Evolutionary conservation across 2,113 vertebrate species (phyloP).

Genomic region (Leucoraja erinaceus): DNA sequence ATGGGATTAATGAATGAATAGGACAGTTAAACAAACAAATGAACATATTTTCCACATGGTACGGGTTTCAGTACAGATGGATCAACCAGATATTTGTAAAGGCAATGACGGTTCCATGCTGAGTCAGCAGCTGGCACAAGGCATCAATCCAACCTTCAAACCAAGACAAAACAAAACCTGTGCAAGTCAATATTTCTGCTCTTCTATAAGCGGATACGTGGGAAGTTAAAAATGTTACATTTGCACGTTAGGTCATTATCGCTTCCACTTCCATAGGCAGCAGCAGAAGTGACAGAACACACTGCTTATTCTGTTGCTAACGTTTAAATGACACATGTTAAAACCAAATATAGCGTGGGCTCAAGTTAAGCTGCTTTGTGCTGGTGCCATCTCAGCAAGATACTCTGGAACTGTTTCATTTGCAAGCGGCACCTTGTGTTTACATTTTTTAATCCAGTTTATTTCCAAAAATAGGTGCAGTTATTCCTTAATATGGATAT

Average conservation of each 20-base stretch:
- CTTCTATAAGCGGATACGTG: not conserved
- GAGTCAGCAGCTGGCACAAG: not conserved
- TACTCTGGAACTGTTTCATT: not conserved
- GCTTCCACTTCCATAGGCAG: not conserved
- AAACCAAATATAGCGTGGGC: not conserved
- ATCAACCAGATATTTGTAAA: not conserved
- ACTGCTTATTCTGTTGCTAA: not conserved
- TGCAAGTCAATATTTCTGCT: not conserved
- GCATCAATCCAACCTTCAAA: not conserved
- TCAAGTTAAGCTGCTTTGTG: not conserved
- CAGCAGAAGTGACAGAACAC: not conserved
- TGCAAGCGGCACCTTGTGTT: not conserved
- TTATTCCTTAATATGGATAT: too few relatives aligned
- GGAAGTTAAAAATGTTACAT: not conserved
- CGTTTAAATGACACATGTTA: not conserved
- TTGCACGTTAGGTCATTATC: not conserved
- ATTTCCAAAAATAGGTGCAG: not conserved
- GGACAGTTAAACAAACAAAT: not conserved
- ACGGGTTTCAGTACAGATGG: not conserved
- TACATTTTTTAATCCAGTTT: not conserved
- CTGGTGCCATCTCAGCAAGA: not conserved
- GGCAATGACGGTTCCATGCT: not conserved
- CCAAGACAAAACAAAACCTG: not conserved
- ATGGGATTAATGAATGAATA: too few relatives aligned
- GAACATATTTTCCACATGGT: conserved; percentile 7